Conservation (phyloP, 2,797 vertebrate species). For the Dicrostonyx torquatus region DNA sequence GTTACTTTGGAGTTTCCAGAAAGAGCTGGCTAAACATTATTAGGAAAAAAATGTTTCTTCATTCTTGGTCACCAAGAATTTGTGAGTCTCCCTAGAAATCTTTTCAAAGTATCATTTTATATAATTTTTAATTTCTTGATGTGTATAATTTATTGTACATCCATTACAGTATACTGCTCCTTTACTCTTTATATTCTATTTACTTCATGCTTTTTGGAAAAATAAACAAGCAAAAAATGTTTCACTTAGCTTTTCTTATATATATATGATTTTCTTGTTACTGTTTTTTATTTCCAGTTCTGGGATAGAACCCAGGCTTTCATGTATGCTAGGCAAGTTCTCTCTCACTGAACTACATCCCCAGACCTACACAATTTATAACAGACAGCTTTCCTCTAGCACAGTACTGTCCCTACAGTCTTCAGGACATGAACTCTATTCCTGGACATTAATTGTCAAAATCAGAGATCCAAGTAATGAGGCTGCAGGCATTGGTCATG, state of each 20-base stretch:
- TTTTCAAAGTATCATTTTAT: slow-evolving; percentile 26
- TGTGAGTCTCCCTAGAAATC: background rate
- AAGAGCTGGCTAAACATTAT: background rate
- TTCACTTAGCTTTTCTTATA: background rate
- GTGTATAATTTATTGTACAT: background rate
- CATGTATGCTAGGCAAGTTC: background rate
- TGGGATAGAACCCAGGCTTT: background rate
- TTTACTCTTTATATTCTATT: background rate
- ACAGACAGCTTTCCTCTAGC: background rate
- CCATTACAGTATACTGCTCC: background rate
- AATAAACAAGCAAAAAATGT: background rate
- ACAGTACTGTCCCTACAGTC: background rate
- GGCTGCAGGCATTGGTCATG: background rate
- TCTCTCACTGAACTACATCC: background rate
- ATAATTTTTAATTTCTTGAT: background rate
- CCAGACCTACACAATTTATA: background rate
- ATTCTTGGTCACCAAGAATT: background rate
- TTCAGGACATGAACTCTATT: background rate
- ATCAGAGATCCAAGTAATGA: background rate
- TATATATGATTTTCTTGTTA: background rate
- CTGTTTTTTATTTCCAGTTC: background rate
- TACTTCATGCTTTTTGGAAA: background rate
- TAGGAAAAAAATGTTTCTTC: background rate
- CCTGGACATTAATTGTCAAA: background rate
- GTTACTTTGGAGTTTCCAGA: background rate